Base-by-base conservation (phyloP, 2,113 vertebrate species). In the Willisornis vidua region DNA sequence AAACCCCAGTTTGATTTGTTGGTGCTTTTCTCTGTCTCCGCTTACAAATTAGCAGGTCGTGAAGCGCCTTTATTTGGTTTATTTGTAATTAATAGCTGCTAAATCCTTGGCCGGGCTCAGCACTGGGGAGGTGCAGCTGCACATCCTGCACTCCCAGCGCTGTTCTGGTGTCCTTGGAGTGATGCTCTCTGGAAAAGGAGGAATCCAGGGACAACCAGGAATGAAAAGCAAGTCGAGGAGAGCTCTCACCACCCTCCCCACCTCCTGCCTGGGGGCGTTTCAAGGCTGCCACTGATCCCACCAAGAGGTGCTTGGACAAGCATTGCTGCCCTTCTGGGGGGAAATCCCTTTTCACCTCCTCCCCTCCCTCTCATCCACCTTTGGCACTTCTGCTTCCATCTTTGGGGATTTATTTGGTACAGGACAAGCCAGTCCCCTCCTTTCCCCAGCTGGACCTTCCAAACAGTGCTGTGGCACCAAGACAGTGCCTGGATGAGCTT, bases 81-180 rank as follows among this genome's bases (percentile, higher is more conserved):
- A 80, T 83, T 93, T 88, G 35, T 55, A 74, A 93, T 88, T 77
- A 94, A 93, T 81, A 88, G 59, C 37, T 76, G 77, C 72, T 39
- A 77, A 90, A 83, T 35, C 72, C 67, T 62, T 41, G 67, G 25
- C 90, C 80, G 61, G 24, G 37, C 35, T 41, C 22, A 13, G 66
- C 74, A 23, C 74, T 25, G 59, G 12, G 5, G 19, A 31, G 33
- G 19, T 33, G 26, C 52, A 31, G 77, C 76, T 49, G 22, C 5
- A 12, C 1, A 5, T 72, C 35, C 29, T n/a, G 62, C 9, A 4
- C n/a, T 83, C 58, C 70, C 59, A 43, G 72, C 5, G 25, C 39
- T 65, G 6, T 45, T 41, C 62, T 19, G 3, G 17, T 65, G 48
- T 73, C 28, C n/a, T 8, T 33, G 74, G 66, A 51, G 28, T 5